A percentile compares a stretch with the other conserved stretches of the same genome.
phyloP scores from a whole-genome alignment of 2,797 vertebrate species.

The Iguana delicatissima region DNA sequence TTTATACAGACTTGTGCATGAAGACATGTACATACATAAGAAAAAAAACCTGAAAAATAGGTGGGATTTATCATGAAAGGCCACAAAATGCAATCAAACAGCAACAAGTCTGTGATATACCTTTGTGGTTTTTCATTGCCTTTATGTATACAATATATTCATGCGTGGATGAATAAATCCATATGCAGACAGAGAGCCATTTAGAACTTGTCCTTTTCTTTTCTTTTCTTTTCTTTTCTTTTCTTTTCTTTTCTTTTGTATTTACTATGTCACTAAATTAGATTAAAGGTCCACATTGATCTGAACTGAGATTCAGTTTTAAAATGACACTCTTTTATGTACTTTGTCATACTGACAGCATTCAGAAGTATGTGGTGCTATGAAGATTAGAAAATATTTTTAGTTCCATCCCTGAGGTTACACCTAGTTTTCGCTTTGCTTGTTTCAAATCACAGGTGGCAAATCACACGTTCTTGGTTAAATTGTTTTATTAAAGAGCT shows the following conservation, averaged over 20 bases:
- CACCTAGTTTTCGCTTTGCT: not conserved
- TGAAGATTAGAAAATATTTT: not conserved
- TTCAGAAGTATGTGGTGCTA: not conserved
- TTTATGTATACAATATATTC: too few species aligned
- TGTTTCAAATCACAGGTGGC: not conserved
- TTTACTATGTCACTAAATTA: not conserved
- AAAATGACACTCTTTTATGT: not conserved
- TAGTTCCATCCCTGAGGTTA: not conserved
- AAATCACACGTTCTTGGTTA: not conserved
- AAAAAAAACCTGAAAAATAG: too few species aligned
- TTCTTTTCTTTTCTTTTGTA: not conserved
- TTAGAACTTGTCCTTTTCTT: not conserved
- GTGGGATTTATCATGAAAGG: too few species aligned
- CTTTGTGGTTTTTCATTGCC: too few species aligned
- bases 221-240: not conserved
- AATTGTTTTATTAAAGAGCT: slow-evolving; percentile 8
- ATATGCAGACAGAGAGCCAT: too few species aligned
- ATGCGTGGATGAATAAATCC: too few species aligned
- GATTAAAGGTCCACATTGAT: not conserved
- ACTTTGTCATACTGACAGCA: not conserved
- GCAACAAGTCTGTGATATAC: too few species aligned
- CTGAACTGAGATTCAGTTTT: not conserved
- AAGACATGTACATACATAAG: too few species aligned
- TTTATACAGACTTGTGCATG: not conserved
- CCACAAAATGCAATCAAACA: too few species aligned